Conservation (phyloP, 2,888 invertebrate genomes). For the Standfussiana lucernea region DNA sequence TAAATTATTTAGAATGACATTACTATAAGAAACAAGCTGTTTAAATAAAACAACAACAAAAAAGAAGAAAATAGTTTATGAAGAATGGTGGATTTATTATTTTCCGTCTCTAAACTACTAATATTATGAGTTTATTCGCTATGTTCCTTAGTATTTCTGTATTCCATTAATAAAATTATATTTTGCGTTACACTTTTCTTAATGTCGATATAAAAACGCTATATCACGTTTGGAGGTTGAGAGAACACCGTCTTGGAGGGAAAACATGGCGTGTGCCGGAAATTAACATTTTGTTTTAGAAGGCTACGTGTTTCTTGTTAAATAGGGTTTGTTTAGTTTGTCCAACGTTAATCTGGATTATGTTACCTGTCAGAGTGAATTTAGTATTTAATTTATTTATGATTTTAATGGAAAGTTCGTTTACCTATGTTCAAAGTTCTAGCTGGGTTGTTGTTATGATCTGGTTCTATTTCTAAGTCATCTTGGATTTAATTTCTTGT, state of each 20-base stretch:
- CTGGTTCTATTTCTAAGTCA: neutral
- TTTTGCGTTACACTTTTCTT: constrained; percentile 43
- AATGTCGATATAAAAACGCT: constrained; percentile 56
- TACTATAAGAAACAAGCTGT: constrained; percentile 4
- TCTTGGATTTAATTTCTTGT: neutral
- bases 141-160: neutral
- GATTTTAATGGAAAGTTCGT: neutral
- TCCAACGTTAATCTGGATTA: constrained; percentile 53
- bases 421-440: neutral
- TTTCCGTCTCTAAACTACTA: neutral
- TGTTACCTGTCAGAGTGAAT: constrained; percentile 31
- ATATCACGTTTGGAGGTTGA: constrained; percentile 58
- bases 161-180: constrained; percentile 33
- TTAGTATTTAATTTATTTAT: constrained; percentile 26
- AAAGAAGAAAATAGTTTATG: neutral
- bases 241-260: constrained; percentile 56
- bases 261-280: constrained; percentile 76
- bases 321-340: constrained; percentile 58
- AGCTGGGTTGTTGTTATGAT: neutral
- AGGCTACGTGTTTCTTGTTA: constrained; percentile 67
- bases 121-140: neutral
- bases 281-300: constrained; percentile 80
- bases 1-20: neutral
- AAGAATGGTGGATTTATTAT: constrained; percentile 14
- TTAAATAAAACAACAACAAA: neutral